Conservation (phyloP, 1,140 invertebrate genomes). For the Brachionus asplanchnoidis region DNA sequence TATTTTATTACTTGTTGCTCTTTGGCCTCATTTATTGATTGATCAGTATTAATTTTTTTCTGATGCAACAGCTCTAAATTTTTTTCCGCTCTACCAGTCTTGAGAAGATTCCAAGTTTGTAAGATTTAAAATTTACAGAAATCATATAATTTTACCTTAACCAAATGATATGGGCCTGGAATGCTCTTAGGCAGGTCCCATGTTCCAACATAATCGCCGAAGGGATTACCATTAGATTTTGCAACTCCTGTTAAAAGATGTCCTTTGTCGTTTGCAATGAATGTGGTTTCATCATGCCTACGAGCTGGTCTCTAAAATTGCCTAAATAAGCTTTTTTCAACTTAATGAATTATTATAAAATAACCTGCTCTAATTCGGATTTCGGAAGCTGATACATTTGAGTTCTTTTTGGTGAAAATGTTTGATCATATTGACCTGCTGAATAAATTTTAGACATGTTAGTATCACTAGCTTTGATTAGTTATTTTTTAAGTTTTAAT, state of each 20-base stretch:
- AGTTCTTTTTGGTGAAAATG: slow-evolving; percentile 48
- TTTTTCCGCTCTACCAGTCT: slow-evolving; percentile 33
- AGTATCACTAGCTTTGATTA: neutral
- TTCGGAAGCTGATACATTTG: slow-evolving; percentile 53
- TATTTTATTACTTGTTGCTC: neutral
- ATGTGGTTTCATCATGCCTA: slow-evolving; percentile 49
- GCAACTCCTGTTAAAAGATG: slow-evolving; percentile 50
- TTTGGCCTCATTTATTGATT: neutral
- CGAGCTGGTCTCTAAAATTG: slow-evolving; percentile 46
- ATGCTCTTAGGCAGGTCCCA: slow-evolving; percentile 51
- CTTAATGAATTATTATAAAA: neutral
- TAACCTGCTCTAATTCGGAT: slow-evolving; percentile 47
- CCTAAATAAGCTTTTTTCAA: slow-evolving; percentile 15
- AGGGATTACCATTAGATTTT: slow-evolving; percentile 51
- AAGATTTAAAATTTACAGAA: neutral
- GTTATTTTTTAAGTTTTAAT: neutral
- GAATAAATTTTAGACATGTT: slow-evolving; percentile 34
- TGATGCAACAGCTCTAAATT: neutral
- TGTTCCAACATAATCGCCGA: slow-evolving; percentile 55
- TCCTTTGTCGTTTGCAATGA: slow-evolving; percentile 51
- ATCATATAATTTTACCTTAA: neutral
- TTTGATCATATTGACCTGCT: slow-evolving; percentile 50
- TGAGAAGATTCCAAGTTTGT: neutral
- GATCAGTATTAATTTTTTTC: neutral
- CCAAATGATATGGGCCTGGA: slow-evolving; percentile 38